Evolutionary conservation across 2,113 vertebrate species (phyloP).

Genomic region (Neodon shergylaensis): DNA sequence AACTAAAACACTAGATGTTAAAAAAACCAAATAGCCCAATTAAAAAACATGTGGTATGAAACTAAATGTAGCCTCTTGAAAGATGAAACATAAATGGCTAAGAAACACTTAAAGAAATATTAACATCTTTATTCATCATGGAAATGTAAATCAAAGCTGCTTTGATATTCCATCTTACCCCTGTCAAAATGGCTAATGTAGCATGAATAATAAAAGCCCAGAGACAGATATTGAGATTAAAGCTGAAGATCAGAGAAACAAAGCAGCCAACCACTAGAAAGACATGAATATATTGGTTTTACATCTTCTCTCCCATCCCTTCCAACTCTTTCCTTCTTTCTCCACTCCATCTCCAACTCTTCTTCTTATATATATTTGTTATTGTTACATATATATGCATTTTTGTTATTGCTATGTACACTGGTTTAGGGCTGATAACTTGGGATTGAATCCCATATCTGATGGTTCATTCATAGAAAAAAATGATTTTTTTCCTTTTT

Average conservation of each 20-base stretch:
- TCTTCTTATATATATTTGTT: not conserved
- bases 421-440: not conserved
- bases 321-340: not conserved
- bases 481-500: not conserved
- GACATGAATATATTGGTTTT: not conserved
- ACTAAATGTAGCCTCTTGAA: not conserved
- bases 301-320: not conserved
- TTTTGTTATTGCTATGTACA: not conserved
- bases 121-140: not conserved
- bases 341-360: not conserved
- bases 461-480: not conserved
- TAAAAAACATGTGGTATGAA: not conserved
- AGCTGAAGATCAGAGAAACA: too few species aligned
- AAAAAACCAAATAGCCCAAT: not conserved
- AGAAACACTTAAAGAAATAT: not conserved
- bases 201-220: too few species aligned
- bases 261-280: too few species aligned
- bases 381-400: not conserved
- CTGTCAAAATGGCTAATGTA: not conserved
- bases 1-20: not conserved
- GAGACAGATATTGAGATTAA: too few species aligned
- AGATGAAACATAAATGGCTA: not conserved
- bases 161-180: not conserved
- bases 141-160: not conserved
- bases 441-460: not conserved